These are phyloP conservation scores for Onthophagus sagittarius DNA, from an alignment of 2,888 invertebrate genomes.

Conservation along the genomic window DNA sequence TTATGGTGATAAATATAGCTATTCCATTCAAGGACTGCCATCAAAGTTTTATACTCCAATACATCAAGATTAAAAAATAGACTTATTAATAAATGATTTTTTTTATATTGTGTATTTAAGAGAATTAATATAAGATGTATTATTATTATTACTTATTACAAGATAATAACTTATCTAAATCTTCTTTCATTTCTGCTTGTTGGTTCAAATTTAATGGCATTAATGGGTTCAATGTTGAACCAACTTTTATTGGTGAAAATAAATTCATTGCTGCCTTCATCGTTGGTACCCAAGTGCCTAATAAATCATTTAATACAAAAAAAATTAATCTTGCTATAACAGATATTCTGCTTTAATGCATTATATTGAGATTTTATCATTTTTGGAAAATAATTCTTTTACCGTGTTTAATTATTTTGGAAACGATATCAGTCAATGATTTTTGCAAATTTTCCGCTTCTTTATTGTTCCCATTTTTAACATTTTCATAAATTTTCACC, in stretches of 20 bases:
- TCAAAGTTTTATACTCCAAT: conserved; percentile 45
- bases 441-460: conserved; percentile 55
- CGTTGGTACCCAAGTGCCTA: conserved; percentile 64
- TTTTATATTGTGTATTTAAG: too few relatives aligned
- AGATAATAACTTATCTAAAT: conserved; percentile 8
- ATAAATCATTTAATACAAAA: conserved; percentile 37
- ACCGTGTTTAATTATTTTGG: conserved; percentile 47
- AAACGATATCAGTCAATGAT: conserved; percentile 40
- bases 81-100: too few relatives aligned
- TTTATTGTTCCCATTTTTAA: conserved; percentile 48
- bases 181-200: conserved; percentile 15
- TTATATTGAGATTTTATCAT: too few relatives aligned
- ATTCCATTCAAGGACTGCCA: conserved; percentile 40
- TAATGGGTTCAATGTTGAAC: conserved; percentile 60
- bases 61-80: conserved; percentile 30
- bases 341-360: too few relatives aligned
- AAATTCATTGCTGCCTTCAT: conserved; percentile 69
- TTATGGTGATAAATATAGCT: conserved; percentile 41
- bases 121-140: too few relatives aligned
- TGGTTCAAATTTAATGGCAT: conserved; percentile 44
- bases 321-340: too few relatives aligned
- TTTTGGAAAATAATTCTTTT: conserved; percentile 23
- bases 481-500: conserved; percentile 54
- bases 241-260: conserved; percentile 58
- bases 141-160: background rate